A percentile compares a stretch with the other conserved stretches of the same genome.
Conservation (phyloP, 2,797 vertebrate genomes). For the Clarias fuscus region DNA sequence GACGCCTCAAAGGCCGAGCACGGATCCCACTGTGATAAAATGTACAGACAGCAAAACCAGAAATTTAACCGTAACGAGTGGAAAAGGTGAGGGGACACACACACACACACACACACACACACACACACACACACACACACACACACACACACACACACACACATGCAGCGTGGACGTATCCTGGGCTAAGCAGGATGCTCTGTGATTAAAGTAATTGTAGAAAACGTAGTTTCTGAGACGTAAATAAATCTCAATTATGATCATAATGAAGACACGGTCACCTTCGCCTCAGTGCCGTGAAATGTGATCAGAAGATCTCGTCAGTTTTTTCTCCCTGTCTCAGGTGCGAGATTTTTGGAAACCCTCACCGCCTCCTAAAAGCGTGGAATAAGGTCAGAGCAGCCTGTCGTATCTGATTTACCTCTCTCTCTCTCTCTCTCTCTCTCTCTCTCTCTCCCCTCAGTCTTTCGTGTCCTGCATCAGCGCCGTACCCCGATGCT, state of each 20-base stretch:
- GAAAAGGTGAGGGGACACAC: neutral
- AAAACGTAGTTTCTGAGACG: neutral
- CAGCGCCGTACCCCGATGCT: constrained; percentile 20
- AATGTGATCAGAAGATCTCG: constrained; percentile 4
- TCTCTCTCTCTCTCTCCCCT: constrained; percentile 8
- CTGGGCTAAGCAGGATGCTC: too few species aligned
- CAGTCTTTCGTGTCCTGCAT: constrained; percentile 31
- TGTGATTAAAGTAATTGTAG: neutral
- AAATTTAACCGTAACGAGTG: neutral
- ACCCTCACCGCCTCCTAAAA: neutral
- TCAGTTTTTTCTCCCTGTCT: neutral
- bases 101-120: neutral
- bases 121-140: neutral
- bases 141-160: neutral
- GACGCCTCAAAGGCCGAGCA: neutral
- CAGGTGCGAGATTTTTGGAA: constrained; percentile 16
- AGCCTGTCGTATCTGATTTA: constrained; percentile 3
- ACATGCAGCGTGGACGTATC: neutral
- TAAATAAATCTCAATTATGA: neutral
- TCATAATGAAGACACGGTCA: neutral
- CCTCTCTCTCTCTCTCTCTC: constrained; percentile 1
- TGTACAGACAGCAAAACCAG: neutral
- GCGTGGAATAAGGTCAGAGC: neutral
- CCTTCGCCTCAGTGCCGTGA: neutral
- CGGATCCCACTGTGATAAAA: constrained; percentile 4